Conservation (phyloP, 2,113 vertebrate genomes). For the Paralichthys olivaceus region DNA sequence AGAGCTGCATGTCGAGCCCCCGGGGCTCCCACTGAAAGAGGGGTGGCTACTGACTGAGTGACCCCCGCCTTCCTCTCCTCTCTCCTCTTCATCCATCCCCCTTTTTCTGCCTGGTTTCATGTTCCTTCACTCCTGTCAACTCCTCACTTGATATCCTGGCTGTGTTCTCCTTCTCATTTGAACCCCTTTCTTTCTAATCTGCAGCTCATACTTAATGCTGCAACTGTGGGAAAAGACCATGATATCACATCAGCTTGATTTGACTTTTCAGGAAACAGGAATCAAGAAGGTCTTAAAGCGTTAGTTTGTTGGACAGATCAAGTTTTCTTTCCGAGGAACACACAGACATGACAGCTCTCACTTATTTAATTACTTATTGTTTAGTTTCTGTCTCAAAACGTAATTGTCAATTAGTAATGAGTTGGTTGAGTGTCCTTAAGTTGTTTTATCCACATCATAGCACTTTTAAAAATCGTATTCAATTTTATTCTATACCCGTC, state of each 20-base stretch:
- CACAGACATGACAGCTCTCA: no score
- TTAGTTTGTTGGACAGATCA: no score
- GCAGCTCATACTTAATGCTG: conserved; percentile 9
- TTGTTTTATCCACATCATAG: no score
- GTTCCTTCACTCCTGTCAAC: conserved; percentile 11
- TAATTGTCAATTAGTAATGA: no score
- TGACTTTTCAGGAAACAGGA: no score
- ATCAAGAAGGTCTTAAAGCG: no score
- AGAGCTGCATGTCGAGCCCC: conserved; percentile 49
- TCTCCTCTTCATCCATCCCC: background rate
- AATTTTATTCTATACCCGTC: no score
- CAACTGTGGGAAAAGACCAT: background rate
- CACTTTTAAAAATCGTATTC: no score
- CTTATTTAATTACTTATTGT: no score
- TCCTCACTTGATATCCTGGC: conserved; percentile 6
- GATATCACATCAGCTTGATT: background rate
- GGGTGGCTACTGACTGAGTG: conserved; percentile 45
- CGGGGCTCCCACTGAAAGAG: conserved; percentile 15
- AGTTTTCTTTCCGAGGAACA: no score
- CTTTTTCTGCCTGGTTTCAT: conserved; percentile 1
- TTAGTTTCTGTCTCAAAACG: no score
- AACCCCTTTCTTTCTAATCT: conserved; percentile 8
- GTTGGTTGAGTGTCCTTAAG: no score
- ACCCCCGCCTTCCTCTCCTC: conserved; percentile 37
- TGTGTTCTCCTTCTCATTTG: background rate